Evolutionary conservation across 2,888 invertebrate species (phyloP).

Genomic region (Diplazon laetatorius): DNA sequence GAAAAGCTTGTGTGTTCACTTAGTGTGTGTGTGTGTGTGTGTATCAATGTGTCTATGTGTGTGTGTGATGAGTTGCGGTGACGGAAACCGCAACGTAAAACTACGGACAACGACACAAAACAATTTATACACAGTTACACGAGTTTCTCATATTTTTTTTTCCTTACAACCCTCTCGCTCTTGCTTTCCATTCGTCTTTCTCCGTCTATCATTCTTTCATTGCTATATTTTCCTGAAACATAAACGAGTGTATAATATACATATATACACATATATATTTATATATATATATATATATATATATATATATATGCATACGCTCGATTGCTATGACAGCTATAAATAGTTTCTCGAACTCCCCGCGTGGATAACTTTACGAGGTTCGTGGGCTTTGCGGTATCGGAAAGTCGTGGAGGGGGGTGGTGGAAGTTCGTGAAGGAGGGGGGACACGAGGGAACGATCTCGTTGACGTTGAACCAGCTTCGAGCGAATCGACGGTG

Average conservation of each 20-base stretch:
- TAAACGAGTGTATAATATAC: too few relatives aligned
- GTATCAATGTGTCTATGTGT: background rate
- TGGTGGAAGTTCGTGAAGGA: constrained; percentile 15
- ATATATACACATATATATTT: background rate
- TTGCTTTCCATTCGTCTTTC: background rate
- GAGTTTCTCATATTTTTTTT: background rate
- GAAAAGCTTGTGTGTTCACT: background rate
- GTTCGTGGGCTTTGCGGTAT: constrained; percentile 56
- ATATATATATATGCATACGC: background rate
- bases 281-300: background rate
- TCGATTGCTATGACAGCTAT: constrained; percentile 50
- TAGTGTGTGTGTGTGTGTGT: background rate
- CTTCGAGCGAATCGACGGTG: constrained; percentile 28
- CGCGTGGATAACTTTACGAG: constrained; percentile 55
- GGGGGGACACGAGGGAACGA: constrained; percentile 34
- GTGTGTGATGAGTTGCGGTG: constrained; percentile 4
- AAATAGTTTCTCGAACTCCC: constrained; percentile 59
- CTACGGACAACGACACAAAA: constrained; percentile 13
- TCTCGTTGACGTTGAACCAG: constrained; percentile 54
- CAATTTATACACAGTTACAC: constrained; percentile 19
- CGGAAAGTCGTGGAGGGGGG: constrained; percentile 8
- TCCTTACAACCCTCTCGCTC: background rate
- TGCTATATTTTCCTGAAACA: constrained; percentile 11
- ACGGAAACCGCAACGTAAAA: constrained; percentile 19
- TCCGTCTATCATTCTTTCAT: background rate